Evolutionary conservation across 2,888 invertebrate species (phyloP).

Genomic region (Psylliodes chrysocephalus): DNA sequence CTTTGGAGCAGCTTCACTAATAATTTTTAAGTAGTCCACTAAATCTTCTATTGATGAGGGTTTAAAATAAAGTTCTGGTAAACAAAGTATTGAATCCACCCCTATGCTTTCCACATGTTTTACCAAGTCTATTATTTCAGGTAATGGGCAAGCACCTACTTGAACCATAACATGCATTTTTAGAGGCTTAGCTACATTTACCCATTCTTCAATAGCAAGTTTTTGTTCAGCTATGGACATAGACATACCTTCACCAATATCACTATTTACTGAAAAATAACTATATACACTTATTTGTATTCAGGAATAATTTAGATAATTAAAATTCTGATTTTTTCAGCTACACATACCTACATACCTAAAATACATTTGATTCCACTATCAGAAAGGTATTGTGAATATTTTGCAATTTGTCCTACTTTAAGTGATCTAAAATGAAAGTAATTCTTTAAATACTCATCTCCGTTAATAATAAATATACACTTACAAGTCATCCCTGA

Average conservation of each 20-base stretch:
- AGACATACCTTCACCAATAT: conserved; percentile 79
- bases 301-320: no score
- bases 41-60: conserved; percentile 71
- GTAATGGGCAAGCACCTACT: conserved; percentile 76
- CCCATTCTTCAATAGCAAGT: conserved; percentile 73
- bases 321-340: no score
- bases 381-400: conserved; percentile 72
- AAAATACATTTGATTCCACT: conserved; percentile 74
- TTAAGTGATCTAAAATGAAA: conserved; percentile 51
- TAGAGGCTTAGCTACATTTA: conserved; percentile 66
- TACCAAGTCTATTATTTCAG: conserved; percentile 77
- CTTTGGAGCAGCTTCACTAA: conserved; percentile 63
- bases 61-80: conserved; percentile 83
- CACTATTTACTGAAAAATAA: conserved; percentile 75
- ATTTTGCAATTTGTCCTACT: conserved; percentile 64
- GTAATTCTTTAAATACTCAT: conserved; percentile 1
- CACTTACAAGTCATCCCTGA: conserved; percentile 49
- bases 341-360: no score
- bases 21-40: conserved; percentile 73
- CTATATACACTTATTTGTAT: no score
- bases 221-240: conserved; percentile 77
- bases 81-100: conserved; percentile 76
- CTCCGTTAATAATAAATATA: conserved; percentile 5
- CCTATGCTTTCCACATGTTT: conserved; percentile 73
- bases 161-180: conserved; percentile 76